Conservation (phyloP, 2,797 vertebrate species). For the Rhodeus uyekii region DNA sequence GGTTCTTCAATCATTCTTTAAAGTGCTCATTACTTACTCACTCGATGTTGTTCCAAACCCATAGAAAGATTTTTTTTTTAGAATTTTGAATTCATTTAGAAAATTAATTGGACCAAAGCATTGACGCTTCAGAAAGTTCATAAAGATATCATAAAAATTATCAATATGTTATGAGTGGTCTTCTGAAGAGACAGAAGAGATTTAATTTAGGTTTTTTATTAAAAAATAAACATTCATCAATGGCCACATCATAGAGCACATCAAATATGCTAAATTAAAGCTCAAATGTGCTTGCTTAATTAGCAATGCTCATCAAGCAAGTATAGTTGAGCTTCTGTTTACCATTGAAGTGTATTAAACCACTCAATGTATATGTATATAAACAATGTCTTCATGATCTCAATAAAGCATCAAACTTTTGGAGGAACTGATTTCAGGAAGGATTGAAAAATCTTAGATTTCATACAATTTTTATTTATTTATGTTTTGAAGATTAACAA, state of each 20-base stretch:
- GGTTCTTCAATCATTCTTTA: background rate
- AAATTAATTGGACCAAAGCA: background rate
- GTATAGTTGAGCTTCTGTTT: background rate
- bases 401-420: background rate
- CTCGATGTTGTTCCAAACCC: background rate
- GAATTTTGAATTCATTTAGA: background rate
- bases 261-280: background rate
- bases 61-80: background rate
- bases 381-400: background rate
- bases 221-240: background rate
- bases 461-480: background rate
- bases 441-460: background rate
- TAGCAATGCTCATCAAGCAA: no score
- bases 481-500: background rate
- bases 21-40: no score
- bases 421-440: background rate
- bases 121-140: background rate
- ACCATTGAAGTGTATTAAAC: background rate
- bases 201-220: background rate
- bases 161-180: background rate
- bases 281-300: background rate
- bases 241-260: background rate
- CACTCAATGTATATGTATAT: background rate
- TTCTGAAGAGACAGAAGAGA: background rate
- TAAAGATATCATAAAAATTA: background rate